These are phyloP conservation scores for Adoxophyes honmai DNA, from an alignment of 1,140 invertebrate genomes.

Conservation along the genomic window DNA sequence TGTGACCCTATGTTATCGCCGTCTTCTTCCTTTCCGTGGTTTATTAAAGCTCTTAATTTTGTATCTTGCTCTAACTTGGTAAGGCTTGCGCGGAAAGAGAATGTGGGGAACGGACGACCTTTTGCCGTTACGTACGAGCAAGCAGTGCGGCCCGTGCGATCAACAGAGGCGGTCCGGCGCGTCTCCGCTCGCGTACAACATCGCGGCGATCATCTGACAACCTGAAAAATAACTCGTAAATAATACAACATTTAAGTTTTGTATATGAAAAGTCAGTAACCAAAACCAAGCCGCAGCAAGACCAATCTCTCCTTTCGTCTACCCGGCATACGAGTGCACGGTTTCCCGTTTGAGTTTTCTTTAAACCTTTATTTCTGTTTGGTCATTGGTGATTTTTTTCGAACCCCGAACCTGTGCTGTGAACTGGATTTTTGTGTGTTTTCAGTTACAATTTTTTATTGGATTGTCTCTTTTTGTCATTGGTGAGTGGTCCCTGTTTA, in stretches of 20 bases:
- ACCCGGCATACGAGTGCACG: slow-evolving; percentile 34
- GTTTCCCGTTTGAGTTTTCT: slow-evolving; percentile 43
- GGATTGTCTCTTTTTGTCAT: slow-evolving; percentile 57
- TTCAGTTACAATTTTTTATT: slow-evolving; percentile 54
- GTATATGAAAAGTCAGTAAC: slow-evolving; percentile 61
- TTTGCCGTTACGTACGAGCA: slow-evolving; percentile 68
- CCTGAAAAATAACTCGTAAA: slow-evolving; percentile 73
- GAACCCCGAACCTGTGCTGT: slow-evolving; percentile 51
- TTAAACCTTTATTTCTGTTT: slow-evolving; percentile 54
- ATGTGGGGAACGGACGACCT: slow-evolving; percentile 76
- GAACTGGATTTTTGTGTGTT: slow-evolving; percentile 46
- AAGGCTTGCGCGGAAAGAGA: slow-evolving; percentile 76
- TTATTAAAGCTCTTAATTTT: slow-evolving; percentile 27
- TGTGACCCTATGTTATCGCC: slow-evolving; percentile 46
- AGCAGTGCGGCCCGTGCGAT: slow-evolving; percentile 71
- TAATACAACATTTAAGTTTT: slow-evolving; percentile 69
- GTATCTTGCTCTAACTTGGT: slow-evolving; percentile 53
- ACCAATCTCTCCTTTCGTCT: slow-evolving; percentile 22
- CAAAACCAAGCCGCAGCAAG: slow-evolving; percentile 31
- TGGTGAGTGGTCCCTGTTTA: slow-evolving; percentile 44
- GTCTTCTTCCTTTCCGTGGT: slow-evolving; percentile 38
- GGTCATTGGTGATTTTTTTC: slow-evolving; percentile 65
- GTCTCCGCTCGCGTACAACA: slow-evolving; percentile 32
- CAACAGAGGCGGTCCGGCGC: slow-evolving; percentile 53
- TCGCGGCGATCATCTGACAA: slow-evolving; percentile 54